Evolutionary conservation across 37 sponge, comb jelly and placozoan genomes (phyloP).

Genomic region (Bolinopsis microptera): DNA sequence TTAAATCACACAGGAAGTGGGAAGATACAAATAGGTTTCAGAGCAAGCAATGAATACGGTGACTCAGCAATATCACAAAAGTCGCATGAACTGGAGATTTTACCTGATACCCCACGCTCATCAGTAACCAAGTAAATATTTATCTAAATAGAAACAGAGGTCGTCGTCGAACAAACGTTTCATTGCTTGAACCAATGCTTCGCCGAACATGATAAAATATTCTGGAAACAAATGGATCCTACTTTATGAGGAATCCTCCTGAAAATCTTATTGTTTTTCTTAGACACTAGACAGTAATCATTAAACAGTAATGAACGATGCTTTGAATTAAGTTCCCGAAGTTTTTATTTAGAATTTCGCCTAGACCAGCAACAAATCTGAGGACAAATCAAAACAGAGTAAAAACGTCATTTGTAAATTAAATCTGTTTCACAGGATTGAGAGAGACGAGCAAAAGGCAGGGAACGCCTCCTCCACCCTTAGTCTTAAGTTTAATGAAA

Average conservation of each 20-base stretch:
- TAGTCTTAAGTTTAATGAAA: background rate
- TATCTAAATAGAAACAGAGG: no score
- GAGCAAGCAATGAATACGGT: background rate
- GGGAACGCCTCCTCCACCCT: background rate
- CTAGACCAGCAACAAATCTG: no score
- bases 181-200: no score
- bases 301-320: background rate
- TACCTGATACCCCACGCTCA: background rate
- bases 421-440: background rate
- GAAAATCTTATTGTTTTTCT: no score
- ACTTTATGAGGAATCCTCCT: no score
- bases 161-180: no score
- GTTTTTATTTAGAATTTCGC: background rate
- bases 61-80: background rate
- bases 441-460: background rate
- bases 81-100: background rate
- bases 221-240: no score
- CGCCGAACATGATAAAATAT: no score
- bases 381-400: background rate
- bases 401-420: background rate
- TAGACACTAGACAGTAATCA: no score
- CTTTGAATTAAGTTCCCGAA: background rate
- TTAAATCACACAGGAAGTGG: background rate
- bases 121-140: background rate
- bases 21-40: background rate